Conservation (phyloP, 2,888 invertebrate genomes). For the Philopedon plagiatum region DNA sequence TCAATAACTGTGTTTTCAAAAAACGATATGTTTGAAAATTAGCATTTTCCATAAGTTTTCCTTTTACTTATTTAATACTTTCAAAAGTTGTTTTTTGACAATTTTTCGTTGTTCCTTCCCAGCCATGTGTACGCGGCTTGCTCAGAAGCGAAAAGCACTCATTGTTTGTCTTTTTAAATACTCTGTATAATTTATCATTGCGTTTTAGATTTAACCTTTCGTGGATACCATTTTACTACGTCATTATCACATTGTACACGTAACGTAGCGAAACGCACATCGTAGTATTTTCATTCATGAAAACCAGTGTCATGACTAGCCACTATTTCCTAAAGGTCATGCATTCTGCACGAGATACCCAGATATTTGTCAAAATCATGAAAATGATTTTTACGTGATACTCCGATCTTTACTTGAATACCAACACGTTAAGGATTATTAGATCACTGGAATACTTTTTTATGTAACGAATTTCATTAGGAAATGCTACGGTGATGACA, state of each 20-base stretch:
- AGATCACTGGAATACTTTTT: neutral
- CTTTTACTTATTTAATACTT: no score
- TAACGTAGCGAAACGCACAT: conserved; percentile 49
- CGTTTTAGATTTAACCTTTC: conserved; percentile 22
- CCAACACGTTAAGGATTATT: conserved; percentile 9
- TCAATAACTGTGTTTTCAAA: no score
- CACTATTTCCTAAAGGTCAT: conserved; percentile 54
- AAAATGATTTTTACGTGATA: conserved; percentile 46
- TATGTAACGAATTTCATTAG: no score
- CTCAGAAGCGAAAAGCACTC: no score
- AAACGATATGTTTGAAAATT: no score
- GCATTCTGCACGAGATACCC: conserved; percentile 46
- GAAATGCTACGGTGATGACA: no score
- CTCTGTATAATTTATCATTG: conserved; percentile 32
- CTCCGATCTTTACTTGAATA: conserved; percentile 30
- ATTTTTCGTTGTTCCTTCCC: no score
- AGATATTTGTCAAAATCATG: conserved; percentile 48
- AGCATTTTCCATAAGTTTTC: no score
- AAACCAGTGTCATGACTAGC: conserved; percentile 56
- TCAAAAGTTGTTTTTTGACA: no score
- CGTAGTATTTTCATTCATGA: conserved; percentile 52
- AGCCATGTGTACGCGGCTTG: no score
- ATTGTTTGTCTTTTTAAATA: no score
- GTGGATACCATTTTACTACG: conserved; percentile 39
- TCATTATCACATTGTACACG: conserved; percentile 45